Percentiles rank a stretch among this genome's conserved stretches.
These are phyloP conservation scores for Chaetodon trifascialis DNA, from an alignment of 2,113 vertebrate species.

Conservation along the genomic window DNA sequence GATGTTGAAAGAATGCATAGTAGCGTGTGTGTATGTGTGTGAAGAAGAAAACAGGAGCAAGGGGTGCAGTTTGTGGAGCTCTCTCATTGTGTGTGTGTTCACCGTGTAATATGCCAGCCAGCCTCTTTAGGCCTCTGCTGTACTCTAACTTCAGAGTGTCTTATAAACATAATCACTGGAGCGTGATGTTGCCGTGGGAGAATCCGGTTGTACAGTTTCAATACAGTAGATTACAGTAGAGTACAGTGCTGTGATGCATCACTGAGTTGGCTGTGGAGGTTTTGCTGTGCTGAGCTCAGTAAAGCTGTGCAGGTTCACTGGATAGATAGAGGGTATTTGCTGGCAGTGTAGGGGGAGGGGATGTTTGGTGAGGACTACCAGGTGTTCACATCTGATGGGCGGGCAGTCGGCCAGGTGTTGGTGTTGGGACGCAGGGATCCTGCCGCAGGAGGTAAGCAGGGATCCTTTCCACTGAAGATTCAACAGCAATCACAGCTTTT, in stretches of 20 bases:
- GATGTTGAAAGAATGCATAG: slow-evolving; percentile 69
- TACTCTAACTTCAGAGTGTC: slow-evolving; percentile 24
- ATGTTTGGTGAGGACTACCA: slow-evolving; percentile 75
- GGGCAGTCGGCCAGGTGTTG: slow-evolving; percentile 62
- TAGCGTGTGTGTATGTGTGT: slow-evolving; percentile 15
- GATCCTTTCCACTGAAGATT: slow-evolving; percentile 13
- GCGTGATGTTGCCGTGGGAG: slow-evolving; percentile 46
- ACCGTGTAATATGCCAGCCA: slow-evolving; percentile 41
- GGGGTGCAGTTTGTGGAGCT: slow-evolving; percentile 39
- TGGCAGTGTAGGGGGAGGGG: slow-evolving; percentile 49
- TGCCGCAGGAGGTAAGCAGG: slow-evolving; percentile 66
- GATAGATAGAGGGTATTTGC: slow-evolving; percentile 53
- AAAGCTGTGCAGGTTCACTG: slow-evolving; percentile 13
- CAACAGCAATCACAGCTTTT: slow-evolving; percentile 7
- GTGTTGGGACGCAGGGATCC: slow-evolving; percentile 52
- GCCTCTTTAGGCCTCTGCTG: slow-evolving; percentile 32
- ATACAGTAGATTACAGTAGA: slow-evolving; percentile 30
- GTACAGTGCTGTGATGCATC: slow-evolving; percentile 23
- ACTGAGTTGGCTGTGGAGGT: slow-evolving; percentile 16
- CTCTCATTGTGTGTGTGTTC: slow-evolving; percentile 62
- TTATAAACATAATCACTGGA: slow-evolving; percentile 53
- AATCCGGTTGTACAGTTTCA: slow-evolving; percentile 11
- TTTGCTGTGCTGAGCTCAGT: slow-evolving; percentile 23
- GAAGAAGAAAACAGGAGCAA: slow-evolving; percentile 26
- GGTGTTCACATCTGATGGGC: slow-evolving; percentile 70